These are phyloP conservation scores for Leucoma salicis DNA, from an alignment of 2,888 invertebrate genomes.

Conservation along the genomic window DNA sequence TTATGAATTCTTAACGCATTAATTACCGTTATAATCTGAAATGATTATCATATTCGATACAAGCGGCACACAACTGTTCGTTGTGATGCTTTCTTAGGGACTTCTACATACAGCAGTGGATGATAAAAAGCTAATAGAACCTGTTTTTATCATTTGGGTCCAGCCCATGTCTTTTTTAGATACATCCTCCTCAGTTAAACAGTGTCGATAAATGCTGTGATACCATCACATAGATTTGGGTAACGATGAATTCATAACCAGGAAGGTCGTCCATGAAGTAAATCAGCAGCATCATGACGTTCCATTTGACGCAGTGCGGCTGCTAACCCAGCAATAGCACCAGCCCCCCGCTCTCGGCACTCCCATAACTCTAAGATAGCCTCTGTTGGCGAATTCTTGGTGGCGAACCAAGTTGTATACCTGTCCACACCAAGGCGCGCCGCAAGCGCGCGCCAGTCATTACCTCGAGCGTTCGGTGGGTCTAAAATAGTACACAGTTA, in stretches of 20 bases:
- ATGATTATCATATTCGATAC: too few species aligned
- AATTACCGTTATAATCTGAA: too few species aligned
- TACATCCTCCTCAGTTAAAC: too few species aligned
- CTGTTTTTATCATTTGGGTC: too few species aligned
- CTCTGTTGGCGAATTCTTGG: conserved; percentile 97
- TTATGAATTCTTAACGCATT: too few species aligned
- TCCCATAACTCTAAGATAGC: conserved; percentile 98
- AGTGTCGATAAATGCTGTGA: too few species aligned
- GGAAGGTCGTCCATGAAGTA: conserved; percentile 70
- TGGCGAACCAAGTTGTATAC: conserved; percentile 98
- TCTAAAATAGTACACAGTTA: conserved; percentile 88
- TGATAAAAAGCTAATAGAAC: too few species aligned
- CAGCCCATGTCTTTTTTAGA: too few species aligned
- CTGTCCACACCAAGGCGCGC: conserved; percentile 95
- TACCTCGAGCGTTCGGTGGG: conserved; percentile 94
- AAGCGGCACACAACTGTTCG: too few species aligned
- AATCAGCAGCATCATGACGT: conserved; percentile 71
- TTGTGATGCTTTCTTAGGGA: too few species aligned
- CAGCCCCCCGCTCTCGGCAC: conserved; percentile 92
- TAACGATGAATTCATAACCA: conserved; percentile 78
- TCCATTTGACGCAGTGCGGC: conserved; percentile 71
- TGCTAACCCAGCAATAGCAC: conserved; percentile 89
- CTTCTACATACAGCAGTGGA: too few species aligned
- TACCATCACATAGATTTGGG: too few species aligned
- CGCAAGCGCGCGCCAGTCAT: conserved; percentile 98